Conservation (phyloP, 1,140 invertebrate genomes). For the Papilio polyxenes region DNA sequence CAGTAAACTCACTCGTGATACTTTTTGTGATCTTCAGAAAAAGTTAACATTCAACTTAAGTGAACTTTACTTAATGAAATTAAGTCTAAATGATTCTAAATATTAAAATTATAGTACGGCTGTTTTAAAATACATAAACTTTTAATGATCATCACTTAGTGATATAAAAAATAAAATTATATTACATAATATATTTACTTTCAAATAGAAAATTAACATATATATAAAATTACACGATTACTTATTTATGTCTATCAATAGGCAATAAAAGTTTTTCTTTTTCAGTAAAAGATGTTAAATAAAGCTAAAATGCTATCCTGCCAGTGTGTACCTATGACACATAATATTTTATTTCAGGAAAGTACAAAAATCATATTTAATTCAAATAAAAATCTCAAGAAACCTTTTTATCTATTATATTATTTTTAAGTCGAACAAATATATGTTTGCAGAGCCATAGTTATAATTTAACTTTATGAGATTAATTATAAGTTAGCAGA, state of each 20-base stretch:
- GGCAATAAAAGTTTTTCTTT: slow-evolving; percentile 58
- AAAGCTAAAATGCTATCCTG: slow-evolving; percentile 32
- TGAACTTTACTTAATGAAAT: slow-evolving; percentile 68
- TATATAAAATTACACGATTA: slow-evolving; percentile 43
- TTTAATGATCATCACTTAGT: slow-evolving; percentile 65
- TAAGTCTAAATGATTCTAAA: slow-evolving; percentile 66
- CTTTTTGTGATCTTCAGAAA: slow-evolving; percentile 54
- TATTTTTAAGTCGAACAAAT: slow-evolving; percentile 34
- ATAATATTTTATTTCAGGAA: neutral
- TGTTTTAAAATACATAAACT: slow-evolving; percentile 52
- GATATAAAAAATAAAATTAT: slow-evolving; percentile 63
- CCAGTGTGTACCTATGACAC: slow-evolving; percentile 17
- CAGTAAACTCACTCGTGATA: slow-evolving; percentile 46
- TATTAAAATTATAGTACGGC: slow-evolving; percentile 48
- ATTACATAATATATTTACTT: slow-evolving; percentile 68
- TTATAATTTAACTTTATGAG: neutral
- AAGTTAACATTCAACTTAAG: slow-evolving; percentile 51
- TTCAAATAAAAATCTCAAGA: neutral
- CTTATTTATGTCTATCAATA: slow-evolving; percentile 71
- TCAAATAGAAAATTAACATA: slow-evolving; percentile 52
- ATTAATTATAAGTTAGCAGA: neutral
- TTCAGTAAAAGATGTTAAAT: slow-evolving; percentile 39
- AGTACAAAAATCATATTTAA: slow-evolving; percentile 33
- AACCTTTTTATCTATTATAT: neutral
- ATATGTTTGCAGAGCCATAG: neutral